Evolutionary conservation across 1,140 invertebrate species (phyloP), one percentile per base, ranked within the genome.

Genomic region (Coenobita brevimanus): DNA sequence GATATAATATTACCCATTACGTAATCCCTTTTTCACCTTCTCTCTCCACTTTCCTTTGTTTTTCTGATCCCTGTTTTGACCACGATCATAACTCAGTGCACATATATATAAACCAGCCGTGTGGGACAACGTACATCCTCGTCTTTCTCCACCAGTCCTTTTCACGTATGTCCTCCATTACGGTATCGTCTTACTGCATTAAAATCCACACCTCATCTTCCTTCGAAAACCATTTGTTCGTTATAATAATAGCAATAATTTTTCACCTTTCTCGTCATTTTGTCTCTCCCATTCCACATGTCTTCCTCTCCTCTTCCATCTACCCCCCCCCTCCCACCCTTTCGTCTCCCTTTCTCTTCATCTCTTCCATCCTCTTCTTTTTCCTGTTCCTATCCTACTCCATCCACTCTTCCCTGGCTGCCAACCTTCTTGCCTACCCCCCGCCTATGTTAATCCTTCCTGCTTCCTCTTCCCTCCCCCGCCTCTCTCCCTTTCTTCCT

Each of bases 241-340:
- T n/a, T n/a, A n/a, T n/a, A n/a, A n/a, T n/a, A n/a, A n/a, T n/a
- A n/a, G n/a, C n/a, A n/a, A n/a, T n/a, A n/a, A n/a, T n/a, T 13
- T n/a, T 57, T 57, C 54, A 57, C 54, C 54, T 57, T 13, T 13
- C 54, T n/a, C 54, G 13, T 57, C 54, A 13, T 13, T n/a, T n/a
- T 57, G n/a, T 13, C 54, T n/a, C 54, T 57, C n/a, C 54, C n/a
- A 13, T n/a, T 13, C n/a, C 54, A 10, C n/a, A 10, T 57, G 13
- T n/a, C 54, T 57, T n/a, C 54, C n/a, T n/a, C 54, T 57, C 54
- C n/a, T 57, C 54, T 57, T 57, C 54, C 54, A 57, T n/a, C 54
- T 57, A 57, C 13, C 54, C 54, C 54, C n/a, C n/a, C 54, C n/a
- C n/a, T n/a, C 13, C n/a, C 54, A 10, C n/a, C 54, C n/a, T 57